These are phyloP conservation scores for Caenorhabditis sp. DNA, from an alignment of 2,888 invertebrate genomes.

Conservation along the genomic window DNA sequence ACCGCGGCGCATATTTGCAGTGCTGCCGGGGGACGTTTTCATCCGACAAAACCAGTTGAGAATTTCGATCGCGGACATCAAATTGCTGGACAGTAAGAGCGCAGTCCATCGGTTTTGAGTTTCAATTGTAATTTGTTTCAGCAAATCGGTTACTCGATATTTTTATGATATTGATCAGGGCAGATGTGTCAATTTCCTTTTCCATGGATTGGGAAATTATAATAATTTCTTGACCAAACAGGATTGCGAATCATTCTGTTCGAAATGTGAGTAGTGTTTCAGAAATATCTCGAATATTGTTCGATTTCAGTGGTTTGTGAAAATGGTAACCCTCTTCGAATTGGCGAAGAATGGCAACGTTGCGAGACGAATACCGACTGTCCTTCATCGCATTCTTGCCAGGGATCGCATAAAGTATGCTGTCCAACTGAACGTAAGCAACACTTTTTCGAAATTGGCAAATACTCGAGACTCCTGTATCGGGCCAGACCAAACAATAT, in stretches of 20 bases:
- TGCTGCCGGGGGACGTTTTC: conserved; percentile 55
- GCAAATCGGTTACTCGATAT: conserved; percentile 58
- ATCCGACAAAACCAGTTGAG: conserved; percentile 53
- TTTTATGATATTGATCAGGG: conserved; percentile 66
- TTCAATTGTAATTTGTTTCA: conserved; percentile 13
- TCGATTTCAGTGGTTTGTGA: conserved; percentile 63
- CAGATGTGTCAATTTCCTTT: conserved; percentile 63
- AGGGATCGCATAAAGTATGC: conserved; percentile 65
- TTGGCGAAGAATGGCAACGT: conserved; percentile 66
- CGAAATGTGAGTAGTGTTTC: conserved; percentile 55
- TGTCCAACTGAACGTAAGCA: conserved; percentile 65
- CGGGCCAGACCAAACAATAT: too few relatives aligned
- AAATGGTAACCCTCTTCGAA: conserved; percentile 64
- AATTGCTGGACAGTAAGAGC: conserved; percentile 51
- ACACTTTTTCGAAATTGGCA: neutral
- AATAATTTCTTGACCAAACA: conserved; percentile 67
- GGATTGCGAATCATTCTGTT: conserved; percentile 66
- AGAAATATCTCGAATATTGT: neutral
- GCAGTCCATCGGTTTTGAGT: neutral
- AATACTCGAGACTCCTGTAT: too few relatives aligned
- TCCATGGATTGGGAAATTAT: conserved; percentile 66
- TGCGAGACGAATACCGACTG: conserved; percentile 63
- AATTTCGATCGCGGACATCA: conserved; percentile 56
- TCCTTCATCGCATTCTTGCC: conserved; percentile 61
- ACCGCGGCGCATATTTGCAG: conserved; percentile 63